phyloP scores from a whole-genome alignment of 1,140 invertebrate species.

The Tetramorium parvispinum region DNA sequence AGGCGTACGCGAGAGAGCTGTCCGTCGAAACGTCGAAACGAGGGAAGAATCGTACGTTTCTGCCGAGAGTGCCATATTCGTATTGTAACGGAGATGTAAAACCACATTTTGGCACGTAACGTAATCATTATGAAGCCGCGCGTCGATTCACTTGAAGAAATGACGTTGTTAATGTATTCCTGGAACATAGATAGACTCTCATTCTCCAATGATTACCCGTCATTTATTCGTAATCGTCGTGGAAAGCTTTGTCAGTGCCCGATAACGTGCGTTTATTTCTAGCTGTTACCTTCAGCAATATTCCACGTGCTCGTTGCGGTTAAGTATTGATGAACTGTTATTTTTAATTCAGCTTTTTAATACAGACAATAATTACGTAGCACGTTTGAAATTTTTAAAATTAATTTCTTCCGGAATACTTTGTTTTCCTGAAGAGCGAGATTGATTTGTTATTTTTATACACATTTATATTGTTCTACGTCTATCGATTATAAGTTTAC shows the following conservation, averaged over 20 bases:
- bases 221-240: conserved; percentile 77
- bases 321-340: background rate
- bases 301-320: conserved; percentile 15
- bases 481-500: background rate
- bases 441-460: background rate
- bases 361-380: background rate
- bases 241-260: conserved; percentile 72
- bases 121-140: conserved; percentile 68
- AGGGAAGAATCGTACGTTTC: background rate
- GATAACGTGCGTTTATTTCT: conserved; percentile 72
- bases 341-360: background rate
- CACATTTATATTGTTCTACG: background rate
- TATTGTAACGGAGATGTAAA: conserved; percentile 53
- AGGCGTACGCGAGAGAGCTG: conserved; percentile 18
- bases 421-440: too few relatives aligned
- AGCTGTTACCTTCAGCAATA: background rate
- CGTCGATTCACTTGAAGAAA: conserved; percentile 68
- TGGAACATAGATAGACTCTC: conserved; percentile 76
- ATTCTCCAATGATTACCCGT: conserved; percentile 77
- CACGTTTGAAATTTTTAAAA: background rate
- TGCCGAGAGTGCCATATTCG: conserved; percentile 4
- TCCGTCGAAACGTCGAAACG: background rate
- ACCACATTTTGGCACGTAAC: conserved; percentile 78
- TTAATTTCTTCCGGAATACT: background rate
- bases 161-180: conserved; percentile 80